Base-by-base conservation (phyloP, 2,113 vertebrate species). In the Struthidea cinerea region DNA sequence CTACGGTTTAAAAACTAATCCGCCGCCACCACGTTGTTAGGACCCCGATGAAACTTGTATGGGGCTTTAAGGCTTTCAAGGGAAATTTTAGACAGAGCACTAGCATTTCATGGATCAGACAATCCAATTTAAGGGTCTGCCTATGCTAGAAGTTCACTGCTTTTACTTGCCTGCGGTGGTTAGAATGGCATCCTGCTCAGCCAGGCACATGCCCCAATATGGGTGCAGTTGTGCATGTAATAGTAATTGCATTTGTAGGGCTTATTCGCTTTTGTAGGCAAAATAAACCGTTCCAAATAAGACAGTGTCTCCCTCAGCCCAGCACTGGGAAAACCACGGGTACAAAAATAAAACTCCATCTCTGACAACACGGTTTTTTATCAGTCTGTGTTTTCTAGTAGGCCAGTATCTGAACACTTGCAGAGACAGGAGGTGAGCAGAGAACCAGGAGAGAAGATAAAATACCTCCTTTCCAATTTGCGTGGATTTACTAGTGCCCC, bases 21-120 rank as follows among this genome's bases (percentile, higher is more conserved):
- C 6, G 4, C 64, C 3, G 21, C 74, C 61, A 78, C 42, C 14
- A 22, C 73, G 56, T 32, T 61, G 76, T 84, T 81, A 84, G 71
- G 73, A 84, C 47, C 30, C n/a, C 0, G 11, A 77, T 37, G 87
- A 90, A 90, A 87, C 69, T 65, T 81, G 68, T 74, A 68, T 68
- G 37, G 47, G 24, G 69, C 69, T 85, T 85, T 68, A 93, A 92
- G 90, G 75, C 37, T 93, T 96, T 95, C 52, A 89, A 86, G 39
- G 64, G 76, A 84, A 97, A 68, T 81, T 94, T 70, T 81, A 94
- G 93, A 75, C 88, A 95, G 86, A 93, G 91, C 69, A 70, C 19
- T 5, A 78, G 86, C 56, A 90, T 89, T 96, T 93, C 81, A 92
- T 22, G 76, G 89, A 78, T 67, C 80, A 92, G 76, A 55, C 86